These are phyloP conservation scores for Rhyzopertha dominica DNA, from an alignment of 1,140 invertebrate genomes.

Conservation along the genomic window DNA sequence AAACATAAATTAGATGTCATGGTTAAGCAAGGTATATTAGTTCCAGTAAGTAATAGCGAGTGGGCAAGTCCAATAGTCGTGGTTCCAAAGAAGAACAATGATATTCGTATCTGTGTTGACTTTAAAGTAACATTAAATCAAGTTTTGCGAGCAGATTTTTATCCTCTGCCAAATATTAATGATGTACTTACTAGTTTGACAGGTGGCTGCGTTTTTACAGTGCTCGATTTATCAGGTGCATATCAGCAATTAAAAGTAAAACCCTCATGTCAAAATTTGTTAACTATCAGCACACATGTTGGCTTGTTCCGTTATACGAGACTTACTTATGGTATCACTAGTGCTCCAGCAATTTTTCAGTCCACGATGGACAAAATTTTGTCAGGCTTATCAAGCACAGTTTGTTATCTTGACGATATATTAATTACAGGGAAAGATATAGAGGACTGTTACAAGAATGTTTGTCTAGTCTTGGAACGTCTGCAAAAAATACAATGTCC, in stretches of 20 bases:
- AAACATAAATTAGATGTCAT: too few species aligned
- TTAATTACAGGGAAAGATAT: conserved; percentile 28
- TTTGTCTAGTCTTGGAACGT: conserved; percentile 14
- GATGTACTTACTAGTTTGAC: too few species aligned
- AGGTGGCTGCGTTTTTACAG: too few species aligned
- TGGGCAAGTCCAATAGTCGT: too few species aligned
- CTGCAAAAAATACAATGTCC: conserved; percentile 24
- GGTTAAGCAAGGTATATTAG: too few species aligned
- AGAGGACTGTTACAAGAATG: conserved; percentile 26
- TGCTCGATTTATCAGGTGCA: conserved; percentile 41
- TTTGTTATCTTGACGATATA: conserved; percentile 41
- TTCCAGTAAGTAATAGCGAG: too few species aligned
- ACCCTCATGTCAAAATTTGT: conserved; percentile 31
- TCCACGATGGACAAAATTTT: conserved; percentile 34
- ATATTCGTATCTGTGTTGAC: too few species aligned
- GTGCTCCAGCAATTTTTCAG: conserved; percentile 39
- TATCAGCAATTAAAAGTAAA: conserved; percentile 42
- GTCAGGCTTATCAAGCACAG: conserved; percentile 21
- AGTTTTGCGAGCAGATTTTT: too few species aligned
- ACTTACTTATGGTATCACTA: conserved; percentile 37
- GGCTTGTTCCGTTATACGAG: conserved; percentile 38
- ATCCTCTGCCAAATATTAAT: too few species aligned
- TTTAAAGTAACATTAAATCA: too few species aligned
- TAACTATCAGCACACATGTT: conserved; percentile 43
- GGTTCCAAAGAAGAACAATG: too few species aligned